A percentile compares a stretch with the other conserved stretches of the same genome.
phyloP scores from a whole-genome alignment of 2,888 invertebrate species.

The Orchesellides sinensis region DNA sequence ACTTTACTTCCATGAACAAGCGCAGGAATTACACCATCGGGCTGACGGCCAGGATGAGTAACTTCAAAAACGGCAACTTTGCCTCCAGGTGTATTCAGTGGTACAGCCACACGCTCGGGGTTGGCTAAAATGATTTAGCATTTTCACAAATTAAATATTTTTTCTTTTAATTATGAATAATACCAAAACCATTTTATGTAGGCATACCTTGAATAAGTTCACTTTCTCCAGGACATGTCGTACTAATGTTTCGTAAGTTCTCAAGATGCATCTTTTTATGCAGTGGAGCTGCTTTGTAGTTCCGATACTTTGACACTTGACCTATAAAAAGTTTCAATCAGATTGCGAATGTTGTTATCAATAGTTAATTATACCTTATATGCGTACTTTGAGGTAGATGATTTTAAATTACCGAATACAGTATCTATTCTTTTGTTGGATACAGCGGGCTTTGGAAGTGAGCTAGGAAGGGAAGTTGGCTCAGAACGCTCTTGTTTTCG shows the following conservation, averaged over 20 bases:
- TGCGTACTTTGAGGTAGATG: too few species aligned
- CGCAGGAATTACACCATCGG: slow-evolving; percentile 90
- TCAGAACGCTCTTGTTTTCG: slow-evolving; percentile 26
- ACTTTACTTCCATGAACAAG: slow-evolving; percentile 92
- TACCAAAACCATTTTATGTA: not conserved
- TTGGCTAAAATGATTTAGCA: slow-evolving; percentile 84
- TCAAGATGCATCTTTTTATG: slow-evolving; percentile 95
- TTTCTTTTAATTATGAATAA: not conserved
- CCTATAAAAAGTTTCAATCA: slow-evolving; percentile 78
- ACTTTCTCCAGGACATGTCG: slow-evolving; percentile 95
- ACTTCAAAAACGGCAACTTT: slow-evolving; percentile 92
- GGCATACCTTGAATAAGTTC: slow-evolving; percentile 91
- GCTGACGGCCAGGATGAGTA: slow-evolving; percentile 85
- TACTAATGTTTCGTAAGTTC: slow-evolving; percentile 92
- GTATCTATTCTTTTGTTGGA: slow-evolving; percentile 75
- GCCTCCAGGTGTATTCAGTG: slow-evolving; percentile 93
- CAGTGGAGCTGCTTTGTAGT: slow-evolving; percentile 92
- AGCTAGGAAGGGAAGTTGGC: not conserved
- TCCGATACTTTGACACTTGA: slow-evolving; percentile 93
- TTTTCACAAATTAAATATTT: not conserved
- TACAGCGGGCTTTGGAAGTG: slow-evolving; percentile 28
- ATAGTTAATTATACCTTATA: too few species aligned
- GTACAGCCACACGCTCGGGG: slow-evolving; percentile 91
- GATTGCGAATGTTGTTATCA: too few species aligned
- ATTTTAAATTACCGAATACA: slow-evolving; percentile 65